phyloP scores from a whole-genome alignment of 2,888 invertebrate species.

The Tinea trinotella region DNA sequence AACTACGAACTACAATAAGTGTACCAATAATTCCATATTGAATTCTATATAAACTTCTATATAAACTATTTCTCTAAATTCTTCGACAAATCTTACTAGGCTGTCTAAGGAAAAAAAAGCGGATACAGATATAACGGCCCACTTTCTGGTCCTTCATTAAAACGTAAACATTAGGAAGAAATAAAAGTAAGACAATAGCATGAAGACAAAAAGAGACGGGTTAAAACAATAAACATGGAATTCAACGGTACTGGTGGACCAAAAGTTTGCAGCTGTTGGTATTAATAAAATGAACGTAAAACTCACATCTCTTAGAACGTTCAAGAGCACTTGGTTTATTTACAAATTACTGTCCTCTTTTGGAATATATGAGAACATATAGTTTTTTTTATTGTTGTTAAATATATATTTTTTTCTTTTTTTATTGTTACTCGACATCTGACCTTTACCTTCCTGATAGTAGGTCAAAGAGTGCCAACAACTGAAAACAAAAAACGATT shows the following conservation, averaged over 20 bases:
- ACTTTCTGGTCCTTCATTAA: slow-evolving; percentile 30
- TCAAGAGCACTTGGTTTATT: not conserved
- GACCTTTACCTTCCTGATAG: too few relatives aligned
- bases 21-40: too few relatives aligned
- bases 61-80: too few relatives aligned
- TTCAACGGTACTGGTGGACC: slow-evolving; percentile 57
- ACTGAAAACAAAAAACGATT: too few relatives aligned
- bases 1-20: too few relatives aligned
- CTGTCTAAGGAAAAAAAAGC: not conserved
- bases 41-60: too few relatives aligned
- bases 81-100: not conserved
- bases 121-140: too few relatives aligned
- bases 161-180: slow-evolving; percentile 37
- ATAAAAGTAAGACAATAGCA: slow-evolving; percentile 35
- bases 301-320: slow-evolving; percentile 21
- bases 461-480: too few relatives aligned
- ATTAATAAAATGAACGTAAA: slow-evolving; percentile 68
- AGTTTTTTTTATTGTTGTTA: too few relatives aligned
- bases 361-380: not conserved
- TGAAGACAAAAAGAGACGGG: slow-evolving; percentile 36
- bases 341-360: slow-evolving; percentile 1
- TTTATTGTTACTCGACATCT: too few relatives aligned
- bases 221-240: slow-evolving; percentile 49
- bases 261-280: slow-evolving; percentile 71
- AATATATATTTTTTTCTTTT: too few relatives aligned